Conservation (phyloP, 2,888 invertebrate genomes). For the Phoenoteleia sp. region DNA sequence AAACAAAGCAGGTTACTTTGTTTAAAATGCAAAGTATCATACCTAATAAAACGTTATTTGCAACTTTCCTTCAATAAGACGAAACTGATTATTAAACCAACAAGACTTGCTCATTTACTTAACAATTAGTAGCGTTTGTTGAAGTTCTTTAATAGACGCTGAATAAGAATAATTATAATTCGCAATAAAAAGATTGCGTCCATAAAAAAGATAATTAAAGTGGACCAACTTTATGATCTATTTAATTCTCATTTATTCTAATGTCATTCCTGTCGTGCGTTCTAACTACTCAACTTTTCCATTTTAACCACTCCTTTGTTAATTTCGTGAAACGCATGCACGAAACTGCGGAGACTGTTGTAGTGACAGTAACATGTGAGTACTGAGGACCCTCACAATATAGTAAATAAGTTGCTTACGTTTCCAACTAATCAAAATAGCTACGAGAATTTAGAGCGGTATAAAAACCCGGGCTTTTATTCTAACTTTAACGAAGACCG, state of each 20-base stretch:
- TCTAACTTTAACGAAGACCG: conserved; percentile 56
- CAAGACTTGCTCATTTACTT: too few species aligned
- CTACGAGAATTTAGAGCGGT: conserved; percentile 48
- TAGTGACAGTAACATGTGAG: conserved; percentile 54
- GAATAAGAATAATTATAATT: conserved; percentile 2
- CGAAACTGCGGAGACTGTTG: conserved; percentile 38
- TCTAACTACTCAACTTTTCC: conserved; percentile 58
- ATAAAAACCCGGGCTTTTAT: conserved; percentile 57
- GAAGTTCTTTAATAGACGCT: too few species aligned
- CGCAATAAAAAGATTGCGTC: neutral
- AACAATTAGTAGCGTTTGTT: too few species aligned
- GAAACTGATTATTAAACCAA: too few species aligned
- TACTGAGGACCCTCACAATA: conserved; percentile 49
- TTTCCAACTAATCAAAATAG: conserved; percentile 64
- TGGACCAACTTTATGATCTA: conserved; percentile 42
- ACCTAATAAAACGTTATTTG: too few species aligned
- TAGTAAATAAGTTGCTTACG: conserved; percentile 62
- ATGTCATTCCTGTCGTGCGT: conserved; percentile 45
- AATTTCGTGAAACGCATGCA: conserved; percentile 58
- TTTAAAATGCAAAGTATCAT: too few species aligned
- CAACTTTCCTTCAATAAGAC: too few species aligned
- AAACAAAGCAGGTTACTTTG: too few species aligned
- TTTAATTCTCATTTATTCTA: conserved; percentile 59
- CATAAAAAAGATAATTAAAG: conserved; percentile 48
- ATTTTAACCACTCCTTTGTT: conserved; percentile 61